Percentiles rank a stretch among this genome's conserved stretches.
Evolutionary conservation across 2,888 invertebrate genomes (phyloP).

Genomic region (Dasypolia templi): DNA sequence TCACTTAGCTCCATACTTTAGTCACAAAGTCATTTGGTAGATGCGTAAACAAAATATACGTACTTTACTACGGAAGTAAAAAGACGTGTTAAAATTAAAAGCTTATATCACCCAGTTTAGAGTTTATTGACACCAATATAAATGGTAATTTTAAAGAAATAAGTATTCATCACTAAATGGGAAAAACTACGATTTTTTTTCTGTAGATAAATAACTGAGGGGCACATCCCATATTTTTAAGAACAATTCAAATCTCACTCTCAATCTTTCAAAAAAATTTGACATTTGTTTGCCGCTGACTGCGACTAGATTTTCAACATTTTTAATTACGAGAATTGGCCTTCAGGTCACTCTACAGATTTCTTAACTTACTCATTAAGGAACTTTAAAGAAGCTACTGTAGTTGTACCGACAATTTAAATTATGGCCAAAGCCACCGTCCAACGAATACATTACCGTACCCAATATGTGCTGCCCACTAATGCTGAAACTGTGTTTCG

Average conservation of each 20-base stretch:
- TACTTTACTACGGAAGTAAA: neutral
- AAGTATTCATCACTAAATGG: neutral
- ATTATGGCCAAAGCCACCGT: slow-evolving; percentile 31
- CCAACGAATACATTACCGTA: slow-evolving; percentile 53
- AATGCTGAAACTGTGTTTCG: slow-evolving; percentile 68
- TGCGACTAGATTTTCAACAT: no score
- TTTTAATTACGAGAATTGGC: no score
- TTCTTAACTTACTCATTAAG: neutral
- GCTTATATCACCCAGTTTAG: neutral
- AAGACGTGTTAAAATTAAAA: neutral
- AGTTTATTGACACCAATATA: neutral
- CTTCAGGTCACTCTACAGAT: no score
- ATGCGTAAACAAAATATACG: slow-evolving; percentile 7
- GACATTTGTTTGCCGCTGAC: no score
- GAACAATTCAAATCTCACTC: no score
- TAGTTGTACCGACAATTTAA: slow-evolving; percentile 26
- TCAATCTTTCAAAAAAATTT: no score
- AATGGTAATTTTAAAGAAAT: neutral
- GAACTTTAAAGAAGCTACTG: neutral
- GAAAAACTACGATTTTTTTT: no score
- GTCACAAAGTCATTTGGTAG: slow-evolving; percentile 1
- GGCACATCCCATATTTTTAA: no score
- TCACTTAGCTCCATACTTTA: slow-evolving; percentile 7
- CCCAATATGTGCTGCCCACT: slow-evolving; percentile 51
- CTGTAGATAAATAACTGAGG: no score